phyloP scores from a whole-genome alignment of 2,888 invertebrate genomes.

The Caenorhabditis wallacei region DNA sequence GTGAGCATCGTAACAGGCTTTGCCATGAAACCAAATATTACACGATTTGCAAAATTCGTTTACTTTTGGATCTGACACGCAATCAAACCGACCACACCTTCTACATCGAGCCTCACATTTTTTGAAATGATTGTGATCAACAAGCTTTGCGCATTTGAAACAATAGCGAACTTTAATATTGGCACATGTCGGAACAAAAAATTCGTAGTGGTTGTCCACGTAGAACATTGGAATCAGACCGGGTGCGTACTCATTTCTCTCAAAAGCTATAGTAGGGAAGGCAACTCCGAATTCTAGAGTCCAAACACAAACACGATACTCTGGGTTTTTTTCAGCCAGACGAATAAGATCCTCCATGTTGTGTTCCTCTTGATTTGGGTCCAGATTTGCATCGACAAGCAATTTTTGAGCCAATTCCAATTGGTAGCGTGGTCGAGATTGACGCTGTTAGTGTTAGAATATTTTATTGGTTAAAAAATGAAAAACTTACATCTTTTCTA shows the following conservation, averaged over 20 bases:
- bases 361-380: not conserved
- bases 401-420: not conserved
- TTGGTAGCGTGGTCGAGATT: not conserved
- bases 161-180: not conserved
- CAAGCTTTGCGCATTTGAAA: slow-evolving; percentile 1
- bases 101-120: not conserved
- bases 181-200: not conserved
- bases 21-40: not conserved
- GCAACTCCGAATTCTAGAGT: not conserved
- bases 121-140: not conserved
- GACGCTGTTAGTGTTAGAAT: too few species aligned
- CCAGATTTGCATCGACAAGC: not conserved
- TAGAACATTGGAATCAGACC: not conserved
- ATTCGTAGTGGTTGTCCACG: not conserved
- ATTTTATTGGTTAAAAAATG: too few species aligned
- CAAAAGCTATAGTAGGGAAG: not conserved
- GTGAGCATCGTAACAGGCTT: not conserved
- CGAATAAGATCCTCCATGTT: not conserved
- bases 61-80: not conserved
- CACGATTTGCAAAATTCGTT: not conserved
- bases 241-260: not conserved
- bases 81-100: not conserved
- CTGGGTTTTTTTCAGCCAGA: not conserved
- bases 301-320: not conserved
- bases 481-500: not conserved